Evolutionary conservation across 2,113 vertebrate species (phyloP), one percentile per base, ranked within the genome.

Genomic region (Campylorhamphus procurvoides): DNA sequence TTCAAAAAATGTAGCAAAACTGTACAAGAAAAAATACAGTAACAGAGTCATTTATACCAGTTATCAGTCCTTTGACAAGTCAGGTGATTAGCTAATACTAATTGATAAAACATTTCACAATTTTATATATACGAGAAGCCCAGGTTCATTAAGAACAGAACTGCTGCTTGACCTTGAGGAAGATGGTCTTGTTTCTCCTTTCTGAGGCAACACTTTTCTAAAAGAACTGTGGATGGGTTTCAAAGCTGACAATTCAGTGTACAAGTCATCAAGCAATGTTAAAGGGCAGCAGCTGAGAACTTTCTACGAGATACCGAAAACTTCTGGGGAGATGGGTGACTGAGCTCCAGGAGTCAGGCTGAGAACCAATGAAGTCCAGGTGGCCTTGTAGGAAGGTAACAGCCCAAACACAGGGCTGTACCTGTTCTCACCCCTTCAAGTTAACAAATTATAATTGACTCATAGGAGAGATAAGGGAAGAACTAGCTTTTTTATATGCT

Each of bases 291-390:
- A 31, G 46, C 20, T 47, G 29, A 60, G 39, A 55, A 67, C 58
- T 74, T 67, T 35, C 46, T 19, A 40, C 4, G 5, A 67, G 18
- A 55, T 53, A 47, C 2, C 1, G 2, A 28, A 40, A 80, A 50
- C 15, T 49, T 85, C 15, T 12, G 14, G 24, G 23, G 60, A 53
- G 42, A 53, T 3, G 8, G 19, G 68, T 37, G 24, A 69, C n/a
- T 40, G 17, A 83, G 10, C 39, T 60, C 53, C 72, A 62, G 8
- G 50, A 77, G 28, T 18, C 42, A 90, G n/a, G 31, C 13, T 50
- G 31, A 39, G 28, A 6, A 67, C 2, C 18, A 33, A 0, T 1
- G 16, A 22, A 74, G 50, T 8, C 29, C 12, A 20, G 25, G 19
- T 14, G 18, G 50, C 28, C 77, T n/a, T 9, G 46, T 1, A 60